Evolutionary conservation across 2,888 invertebrate species (phyloP).

Genomic region (Clitarchus hookeri): DNA sequence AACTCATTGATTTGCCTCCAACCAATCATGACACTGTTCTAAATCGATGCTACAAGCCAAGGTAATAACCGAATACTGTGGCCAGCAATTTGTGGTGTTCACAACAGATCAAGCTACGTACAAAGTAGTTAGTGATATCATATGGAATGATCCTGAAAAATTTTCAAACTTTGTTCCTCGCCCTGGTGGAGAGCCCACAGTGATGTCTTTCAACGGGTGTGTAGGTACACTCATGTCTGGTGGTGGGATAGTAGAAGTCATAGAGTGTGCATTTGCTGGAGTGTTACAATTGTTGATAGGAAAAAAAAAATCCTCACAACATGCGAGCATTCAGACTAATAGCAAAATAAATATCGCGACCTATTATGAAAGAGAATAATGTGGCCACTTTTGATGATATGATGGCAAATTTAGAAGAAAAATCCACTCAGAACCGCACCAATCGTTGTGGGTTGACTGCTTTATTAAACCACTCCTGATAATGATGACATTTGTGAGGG

Average conservation of each 20-base stretch:
- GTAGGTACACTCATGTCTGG: not conserved
- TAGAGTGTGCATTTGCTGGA: not conserved
- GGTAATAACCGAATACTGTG: too few species aligned
- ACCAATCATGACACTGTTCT: too few species aligned
- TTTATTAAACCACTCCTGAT: not conserved
- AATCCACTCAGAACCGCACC: not conserved
- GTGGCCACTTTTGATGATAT: not conserved
- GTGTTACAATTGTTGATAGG: not conserved
- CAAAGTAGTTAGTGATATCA: not conserved
- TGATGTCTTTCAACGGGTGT: not conserved
- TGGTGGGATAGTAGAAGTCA: not conserved
- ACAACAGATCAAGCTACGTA: not conserved
- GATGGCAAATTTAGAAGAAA: not conserved
- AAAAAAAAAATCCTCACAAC: not conserved
- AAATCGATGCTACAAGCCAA: too few species aligned
- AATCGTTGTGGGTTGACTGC: not conserved
- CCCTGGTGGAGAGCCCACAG: not conserved
- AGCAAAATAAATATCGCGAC: not conserved
- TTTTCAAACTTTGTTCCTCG: not conserved
- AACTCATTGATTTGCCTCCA: too few species aligned
- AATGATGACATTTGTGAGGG: not conserved
- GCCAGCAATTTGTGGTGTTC: too few species aligned
- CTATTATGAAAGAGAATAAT: not conserved
- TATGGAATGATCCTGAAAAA: not conserved
- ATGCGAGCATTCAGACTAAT: not conserved